Percentiles rank a stretch among this genome's conserved stretches.
phyloP scores from a whole-genome alignment of 2,888 invertebrate species.

The Mesorhabditis sp. region DNA sequence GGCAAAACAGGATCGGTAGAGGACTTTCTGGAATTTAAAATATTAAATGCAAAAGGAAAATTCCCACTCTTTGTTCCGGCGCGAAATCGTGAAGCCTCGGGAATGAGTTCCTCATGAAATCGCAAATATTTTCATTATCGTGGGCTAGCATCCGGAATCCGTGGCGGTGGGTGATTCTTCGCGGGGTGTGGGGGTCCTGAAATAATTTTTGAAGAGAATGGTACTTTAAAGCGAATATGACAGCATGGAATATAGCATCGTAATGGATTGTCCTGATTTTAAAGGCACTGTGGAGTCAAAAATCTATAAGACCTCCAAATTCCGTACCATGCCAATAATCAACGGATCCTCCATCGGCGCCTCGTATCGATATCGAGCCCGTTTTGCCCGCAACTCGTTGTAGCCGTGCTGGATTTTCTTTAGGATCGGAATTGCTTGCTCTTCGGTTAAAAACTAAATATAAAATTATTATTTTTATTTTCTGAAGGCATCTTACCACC shows the following conservation, averaged over 20 bases:
- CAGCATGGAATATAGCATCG: no score
- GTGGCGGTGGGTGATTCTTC: neutral
- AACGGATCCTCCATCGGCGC: slow-evolving; percentile 1
- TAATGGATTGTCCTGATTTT: no score
- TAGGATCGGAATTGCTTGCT: neutral
- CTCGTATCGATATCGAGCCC: slow-evolving; percentile 5
- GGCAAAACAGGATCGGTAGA: slow-evolving; percentile 6
- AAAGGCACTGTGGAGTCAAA: neutral
- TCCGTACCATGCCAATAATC: neutral
- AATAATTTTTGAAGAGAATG: neutral
- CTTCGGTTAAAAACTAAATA: neutral
- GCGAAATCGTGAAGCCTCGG: neutral
- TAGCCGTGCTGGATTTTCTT: neutral
- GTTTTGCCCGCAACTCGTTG: slow-evolving; percentile 5
- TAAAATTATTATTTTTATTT: no score
- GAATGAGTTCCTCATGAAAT: neutral
- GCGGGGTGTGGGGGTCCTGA: neutral
- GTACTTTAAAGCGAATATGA: neutral
- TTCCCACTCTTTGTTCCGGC: neutral
- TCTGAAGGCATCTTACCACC: neutral
- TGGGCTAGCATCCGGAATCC: slow-evolving; percentile 6
- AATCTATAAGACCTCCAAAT: neutral
- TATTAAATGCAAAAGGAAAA: neutral
- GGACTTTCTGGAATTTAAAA: neutral
- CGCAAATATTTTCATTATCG: neutral